These are phyloP conservation scores for Callosobruchus maculatus DNA, from an alignment of 2,888 invertebrate species.

Conservation along the genomic window DNA sequence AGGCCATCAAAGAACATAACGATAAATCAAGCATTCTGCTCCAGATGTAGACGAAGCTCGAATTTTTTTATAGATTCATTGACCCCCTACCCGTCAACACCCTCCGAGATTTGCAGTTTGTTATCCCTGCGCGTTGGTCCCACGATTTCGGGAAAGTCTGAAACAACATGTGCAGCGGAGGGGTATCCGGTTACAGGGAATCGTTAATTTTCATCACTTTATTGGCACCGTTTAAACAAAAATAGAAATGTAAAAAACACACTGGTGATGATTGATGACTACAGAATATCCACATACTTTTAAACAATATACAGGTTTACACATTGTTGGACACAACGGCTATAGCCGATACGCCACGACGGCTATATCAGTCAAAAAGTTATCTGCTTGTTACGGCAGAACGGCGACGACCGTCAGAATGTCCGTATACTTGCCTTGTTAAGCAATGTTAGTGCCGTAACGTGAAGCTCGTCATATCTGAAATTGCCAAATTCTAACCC, in stretches of 20 bases:
- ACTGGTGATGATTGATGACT: too few relatives aligned
- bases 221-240: not conserved
- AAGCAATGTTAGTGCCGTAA: too few relatives aligned
- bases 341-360: too few relatives aligned
- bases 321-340: too few relatives aligned
- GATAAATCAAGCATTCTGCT: not conserved
- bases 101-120: not conserved
- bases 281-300: too few relatives aligned
- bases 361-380: too few relatives aligned
- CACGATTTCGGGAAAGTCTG: not conserved
- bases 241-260: not conserved
- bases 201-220: not conserved
- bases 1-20: not conserved
- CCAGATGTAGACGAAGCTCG: not conserved
- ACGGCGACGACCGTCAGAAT: too few relatives aligned
- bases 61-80: not conserved
- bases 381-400: too few relatives aligned
- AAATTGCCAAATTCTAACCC: too few relatives aligned
- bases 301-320: too few relatives aligned
- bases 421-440: too few relatives aligned
- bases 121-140: not conserved
- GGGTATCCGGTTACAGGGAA: not conserved
- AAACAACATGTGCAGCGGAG: not conserved
- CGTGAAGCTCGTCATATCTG: too few relatives aligned
- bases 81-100: not conserved